Base-by-base conservation (phyloP, 2,113 vertebrate species). In the Alethe diademata region DNA sequence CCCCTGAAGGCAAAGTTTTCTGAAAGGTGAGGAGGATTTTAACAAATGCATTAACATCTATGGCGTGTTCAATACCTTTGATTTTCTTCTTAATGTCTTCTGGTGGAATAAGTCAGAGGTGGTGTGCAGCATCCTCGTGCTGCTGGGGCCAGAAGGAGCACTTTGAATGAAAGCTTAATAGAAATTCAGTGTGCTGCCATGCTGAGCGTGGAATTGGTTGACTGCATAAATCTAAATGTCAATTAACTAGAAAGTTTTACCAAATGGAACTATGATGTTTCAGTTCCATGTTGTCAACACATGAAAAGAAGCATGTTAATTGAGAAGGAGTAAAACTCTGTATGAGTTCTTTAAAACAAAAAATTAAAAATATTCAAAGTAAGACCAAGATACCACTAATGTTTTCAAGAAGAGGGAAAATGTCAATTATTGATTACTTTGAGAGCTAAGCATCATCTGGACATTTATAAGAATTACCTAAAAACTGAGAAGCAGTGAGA, bases 371-470 rank as follows among this genome's bases (percentile, higher is more conserved):
- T 18, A 35, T 22, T 78, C 26, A 25, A 48, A 86, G 20, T 65
- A 60, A 43, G 61, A 38, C 6, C 28, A 66, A 50, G 48, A 64
- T 48, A 45, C 42, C 24, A 54, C 24, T 35, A n/a, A 0, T 64
- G 62, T 75, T 88, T 92, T 72, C 25, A 58, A 47, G 29, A 89
- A 89, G 53, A n/a, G 66, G 43, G 53, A 82, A 78, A 78, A 88
- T 81, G 58, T 91, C 90, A 95, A 8, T 86, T 93, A 56, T 82
- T 95, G 45, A 91, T 95, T 92, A 78, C 65, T 92, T 73, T 45
- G 66, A 94, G 74, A 96, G 42, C 70, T 92, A 91, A 93, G 91
- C 86, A 84, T 74, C 51, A 53, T 36, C 33, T 54, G 60, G 69
- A 81, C 51, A 61, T 78, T 88, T 90, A 45, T 54, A 70, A 82